These are phyloP conservation scores for Hypsopygia costalis DNA, from an alignment of 2,888 invertebrate genomes.

Conservation along the genomic window DNA sequence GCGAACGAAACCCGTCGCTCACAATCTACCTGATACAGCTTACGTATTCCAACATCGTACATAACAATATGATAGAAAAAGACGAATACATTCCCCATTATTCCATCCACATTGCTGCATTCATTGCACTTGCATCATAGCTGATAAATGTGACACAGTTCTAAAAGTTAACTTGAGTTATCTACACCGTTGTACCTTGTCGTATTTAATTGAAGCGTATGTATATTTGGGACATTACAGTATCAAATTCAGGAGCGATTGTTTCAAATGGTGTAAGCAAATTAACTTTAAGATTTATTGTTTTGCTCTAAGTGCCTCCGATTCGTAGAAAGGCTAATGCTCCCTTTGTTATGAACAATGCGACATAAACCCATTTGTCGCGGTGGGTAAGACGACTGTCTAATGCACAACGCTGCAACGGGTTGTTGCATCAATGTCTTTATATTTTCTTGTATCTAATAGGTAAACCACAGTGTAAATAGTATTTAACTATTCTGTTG, in stretches of 20 bases:
- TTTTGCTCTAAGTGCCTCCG: constrained; percentile 21
- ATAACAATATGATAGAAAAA: constrained; percentile 30
- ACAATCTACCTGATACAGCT: constrained; percentile 45
- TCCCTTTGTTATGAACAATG: constrained; percentile 5
- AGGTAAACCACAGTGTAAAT: too few relatives aligned
- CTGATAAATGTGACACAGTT: constrained; percentile 41
- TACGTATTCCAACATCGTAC: constrained; percentile 36
- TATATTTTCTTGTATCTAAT: neutral
- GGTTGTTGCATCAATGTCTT: neutral
- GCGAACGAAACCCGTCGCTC: constrained; percentile 20
- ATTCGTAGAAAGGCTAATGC: constrained; percentile 17
- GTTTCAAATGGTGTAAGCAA: constrained; percentile 36
- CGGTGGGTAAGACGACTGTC: neutral
- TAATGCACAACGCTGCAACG: neutral
- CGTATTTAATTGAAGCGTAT: constrained; percentile 24
- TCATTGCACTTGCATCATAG: constrained; percentile 43
- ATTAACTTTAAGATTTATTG: constrained; percentile 35
- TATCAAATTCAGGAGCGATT: constrained; percentile 33
- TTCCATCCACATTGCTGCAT: constrained; percentile 39
- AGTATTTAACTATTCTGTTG: too few relatives aligned
- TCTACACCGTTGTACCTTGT: neutral
- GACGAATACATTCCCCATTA: constrained; percentile 31
- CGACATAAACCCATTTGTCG: neutral
- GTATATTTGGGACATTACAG: constrained; percentile 42
- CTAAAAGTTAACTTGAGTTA: constrained; percentile 29